Evolutionary conservation across 2,113 vertebrate species (phyloP), one percentile per base, ranked within the genome.

Genomic region (Elephantulus edwardii): DNA sequence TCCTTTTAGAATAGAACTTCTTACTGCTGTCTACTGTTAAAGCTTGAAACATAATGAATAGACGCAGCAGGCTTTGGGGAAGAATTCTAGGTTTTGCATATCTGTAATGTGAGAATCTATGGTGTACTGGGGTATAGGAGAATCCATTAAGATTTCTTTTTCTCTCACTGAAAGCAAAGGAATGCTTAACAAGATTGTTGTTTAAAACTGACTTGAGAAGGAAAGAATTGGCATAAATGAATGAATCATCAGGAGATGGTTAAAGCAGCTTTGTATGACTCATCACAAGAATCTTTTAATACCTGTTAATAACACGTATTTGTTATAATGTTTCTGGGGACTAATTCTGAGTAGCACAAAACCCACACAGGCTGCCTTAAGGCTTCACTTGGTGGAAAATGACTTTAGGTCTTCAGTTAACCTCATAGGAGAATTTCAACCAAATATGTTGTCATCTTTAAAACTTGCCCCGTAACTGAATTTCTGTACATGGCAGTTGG

Each of bases 201-300:
- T 84, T 92, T 60, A 87, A 88, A 92, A 91, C 91, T 89, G 58
- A 78, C 66, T 92, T 93, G 86, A 66, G 22, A 38, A 66, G 26
- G n/a, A 82, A 70, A 90, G 68, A 48, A 79, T 33, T 30, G 64
- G 71, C 60, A 79, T 66, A 92, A 93, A 92, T 76, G 91, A 81
- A 92, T 93, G 93, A 96, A 76, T 96, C 91, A 95, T 1, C 1
- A 75, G 56, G 58, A 94, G 91, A 40, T 64, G 35, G 77, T 84
- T 95, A 88, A n/a, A 94, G 95, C 92, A 95, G 64, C 19, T 58
- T 19, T 79, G 60, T 74, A 28, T 96, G 95, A 95, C 50, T 97
- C 94, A 93, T 86, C 87, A 76, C 76, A 93, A 75, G 44, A 92
- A 82, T 91, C 19, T 48, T 95, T 95, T 92, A 91, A 95, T 87